Evolutionary conservation across 1,140 invertebrate genomes (phyloP).

Genomic region (Drosophila pectinifera): DNA sequence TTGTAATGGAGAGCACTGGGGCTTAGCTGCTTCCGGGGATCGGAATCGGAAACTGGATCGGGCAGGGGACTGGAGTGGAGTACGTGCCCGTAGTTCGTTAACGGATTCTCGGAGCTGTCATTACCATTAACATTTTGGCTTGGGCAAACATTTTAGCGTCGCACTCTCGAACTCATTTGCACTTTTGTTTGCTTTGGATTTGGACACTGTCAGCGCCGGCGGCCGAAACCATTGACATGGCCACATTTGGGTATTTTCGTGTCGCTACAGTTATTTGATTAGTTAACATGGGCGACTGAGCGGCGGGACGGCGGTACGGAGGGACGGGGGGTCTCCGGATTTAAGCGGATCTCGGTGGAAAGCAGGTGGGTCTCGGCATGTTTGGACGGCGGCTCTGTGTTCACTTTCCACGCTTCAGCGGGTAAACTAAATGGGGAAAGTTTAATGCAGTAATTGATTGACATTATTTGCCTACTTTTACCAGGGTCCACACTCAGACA

Average conservation of each 20-base stretch:
- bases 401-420: constrained; percentile 41
- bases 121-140: constrained; percentile 70
- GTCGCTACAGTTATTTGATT: constrained; percentile 62
- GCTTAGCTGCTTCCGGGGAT: constrained; percentile 1
- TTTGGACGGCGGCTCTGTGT: constrained; percentile 17
- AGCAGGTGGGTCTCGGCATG: constrained; percentile 18
- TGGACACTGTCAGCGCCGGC: constrained; percentile 50
- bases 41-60: too few species aligned
- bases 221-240: constrained; percentile 45
- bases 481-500: constrained; percentile 18
- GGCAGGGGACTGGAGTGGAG: too few species aligned
- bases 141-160: constrained; percentile 70
- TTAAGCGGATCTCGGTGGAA: background rate
- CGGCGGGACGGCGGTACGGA: too few species aligned
- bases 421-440: constrained; percentile 41
- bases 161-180: constrained; percentile 53
- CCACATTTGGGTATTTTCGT: constrained; percentile 46
- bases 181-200: constrained; percentile 62
- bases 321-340: too few species aligned
- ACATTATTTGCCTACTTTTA: constrained; percentile 47
- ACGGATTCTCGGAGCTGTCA: constrained; percentile 69
- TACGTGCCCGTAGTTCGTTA: constrained; percentile 44
- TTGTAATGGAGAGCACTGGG: constrained; percentile 4
- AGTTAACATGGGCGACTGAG: constrained; percentile 39
- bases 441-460: constrained; percentile 54